These are phyloP conservation scores for Sebastes matsubarae DNA, from an alignment of 2,797 vertebrate genomes.

Conservation along the genomic window DNA sequence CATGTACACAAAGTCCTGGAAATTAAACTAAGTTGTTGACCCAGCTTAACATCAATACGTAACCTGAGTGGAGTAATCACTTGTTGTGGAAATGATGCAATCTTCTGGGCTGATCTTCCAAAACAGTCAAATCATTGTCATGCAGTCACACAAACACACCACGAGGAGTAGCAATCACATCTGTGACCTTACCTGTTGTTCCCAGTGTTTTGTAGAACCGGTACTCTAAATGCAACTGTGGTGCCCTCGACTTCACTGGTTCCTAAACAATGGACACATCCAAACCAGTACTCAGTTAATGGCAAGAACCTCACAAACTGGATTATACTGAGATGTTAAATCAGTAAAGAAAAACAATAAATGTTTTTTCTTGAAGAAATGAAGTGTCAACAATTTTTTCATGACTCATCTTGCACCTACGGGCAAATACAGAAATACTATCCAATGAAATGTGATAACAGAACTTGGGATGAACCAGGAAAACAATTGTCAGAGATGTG, in stretches of 20 bases:
- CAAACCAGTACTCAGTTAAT: conserved; percentile 23
- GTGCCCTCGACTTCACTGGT: conserved; percentile 98
- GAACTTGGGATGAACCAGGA: not conserved
- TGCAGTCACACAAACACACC: conserved; percentile 9
- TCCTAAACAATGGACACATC: conserved; percentile 84
- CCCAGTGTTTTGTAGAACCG: conserved; percentile 99
- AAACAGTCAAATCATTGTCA: conserved; percentile 51
- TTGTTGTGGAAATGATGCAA: conserved; percentile 74
- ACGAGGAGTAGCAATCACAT: not conserved
- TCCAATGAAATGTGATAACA: not conserved
- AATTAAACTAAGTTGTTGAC: conserved; percentile 42
- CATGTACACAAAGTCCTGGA: conserved; percentile 15
- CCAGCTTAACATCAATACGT: conserved; percentile 30
- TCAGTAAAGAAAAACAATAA: not conserved
- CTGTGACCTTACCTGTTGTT: conserved; percentile 87
- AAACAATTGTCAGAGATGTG: not conserved
- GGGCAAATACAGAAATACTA: not conserved
- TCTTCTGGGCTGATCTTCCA: conserved; percentile 51
- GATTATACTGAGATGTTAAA: not conserved
- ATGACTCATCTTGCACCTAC: conserved; percentile 9
- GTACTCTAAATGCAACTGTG: conserved; percentile 98
- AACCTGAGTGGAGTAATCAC: conserved; percentile 56
- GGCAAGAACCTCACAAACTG: not conserved
- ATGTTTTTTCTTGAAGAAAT: not conserved
- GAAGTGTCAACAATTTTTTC: not conserved